Conservation (phyloP, 2,888 invertebrate species). For the Hoplodrina ambigua region DNA sequence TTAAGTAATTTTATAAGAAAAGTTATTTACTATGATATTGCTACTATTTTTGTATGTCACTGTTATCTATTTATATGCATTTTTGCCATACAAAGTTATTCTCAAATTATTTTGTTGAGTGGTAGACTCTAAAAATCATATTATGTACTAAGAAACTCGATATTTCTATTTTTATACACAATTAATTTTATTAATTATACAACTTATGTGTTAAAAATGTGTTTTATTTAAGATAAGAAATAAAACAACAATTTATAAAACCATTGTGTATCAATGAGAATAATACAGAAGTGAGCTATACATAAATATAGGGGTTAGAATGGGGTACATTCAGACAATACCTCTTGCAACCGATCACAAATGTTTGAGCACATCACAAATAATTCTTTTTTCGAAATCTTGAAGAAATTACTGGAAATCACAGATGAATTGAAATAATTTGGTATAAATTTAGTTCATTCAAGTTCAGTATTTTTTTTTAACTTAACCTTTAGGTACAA, state of each 20-base stretch:
- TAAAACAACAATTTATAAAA: conserved; percentile 84
- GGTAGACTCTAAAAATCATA: not conserved
- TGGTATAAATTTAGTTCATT: conserved; percentile 10
- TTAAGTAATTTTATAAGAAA: not conserved
- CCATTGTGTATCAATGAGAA: conserved; percentile 88
- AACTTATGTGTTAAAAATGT: conserved; percentile 50
- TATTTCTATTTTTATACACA: conserved; percentile 25
- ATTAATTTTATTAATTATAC: conserved; percentile 42
- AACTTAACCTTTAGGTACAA: conserved; percentile 19
- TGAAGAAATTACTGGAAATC: conserved; percentile 7
- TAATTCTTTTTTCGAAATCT: conserved; percentile 23
- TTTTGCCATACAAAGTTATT: conserved; percentile 7
- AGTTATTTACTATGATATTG: conserved; percentile 30
- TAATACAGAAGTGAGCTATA: conserved; percentile 89
- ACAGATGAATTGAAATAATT: conserved; percentile 1
- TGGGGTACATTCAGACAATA: conserved; percentile 83
- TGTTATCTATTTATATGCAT: conserved; percentile 1
- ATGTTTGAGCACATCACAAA: conserved; percentile 68
- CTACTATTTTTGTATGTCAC: conserved; percentile 25
- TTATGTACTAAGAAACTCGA: not conserved
- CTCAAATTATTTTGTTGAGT: conserved; percentile 11
- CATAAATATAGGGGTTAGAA: conserved; percentile 83
- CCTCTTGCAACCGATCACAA: conserved; percentile 51
- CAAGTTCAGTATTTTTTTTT: conserved; percentile 2
- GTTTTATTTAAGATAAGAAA: conserved; percentile 68